These are phyloP conservation scores for Sebastes diaconus DNA, from an alignment of 2,797 vertebrate genomes.

Conservation along the genomic window DNA sequence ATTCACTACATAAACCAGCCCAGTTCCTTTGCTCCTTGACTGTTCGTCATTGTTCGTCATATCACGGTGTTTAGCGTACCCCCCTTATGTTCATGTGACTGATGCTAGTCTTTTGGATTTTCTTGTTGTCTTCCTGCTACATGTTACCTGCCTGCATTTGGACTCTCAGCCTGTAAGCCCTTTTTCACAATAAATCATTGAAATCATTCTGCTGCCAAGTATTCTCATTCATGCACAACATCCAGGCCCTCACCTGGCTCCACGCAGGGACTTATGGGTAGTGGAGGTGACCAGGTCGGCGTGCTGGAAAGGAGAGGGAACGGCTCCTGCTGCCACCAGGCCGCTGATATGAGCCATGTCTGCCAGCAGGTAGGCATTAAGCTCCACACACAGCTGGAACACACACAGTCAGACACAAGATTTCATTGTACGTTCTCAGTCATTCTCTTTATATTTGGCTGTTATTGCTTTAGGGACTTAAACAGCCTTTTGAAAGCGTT, in stretches of 20 bases:
- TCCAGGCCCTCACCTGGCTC: constrained; percentile 59
- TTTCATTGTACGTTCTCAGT: not conserved
- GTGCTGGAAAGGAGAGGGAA: constrained; percentile 88
- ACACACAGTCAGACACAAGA: not conserved
- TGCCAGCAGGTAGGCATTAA: constrained; percentile 86
- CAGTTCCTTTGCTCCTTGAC: fast-evolving
- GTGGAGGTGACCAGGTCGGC: constrained; percentile 89
- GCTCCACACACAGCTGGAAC: constrained; percentile 85
- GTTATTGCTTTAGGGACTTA: no score
- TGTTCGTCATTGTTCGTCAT: not conserved
- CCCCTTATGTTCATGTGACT: no score
- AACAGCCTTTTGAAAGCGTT: no score
- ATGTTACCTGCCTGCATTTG: not conserved
- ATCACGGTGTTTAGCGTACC: fast-evolving
- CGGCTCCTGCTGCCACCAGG: constrained; percentile 86
- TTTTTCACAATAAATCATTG: not conserved
- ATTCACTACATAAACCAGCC: fast-evolving
- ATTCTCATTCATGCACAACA: not conserved
- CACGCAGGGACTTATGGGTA: constrained; percentile 90
- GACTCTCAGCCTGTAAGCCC: not conserved
- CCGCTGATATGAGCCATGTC: constrained; percentile 93
- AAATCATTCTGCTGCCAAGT: not conserved
- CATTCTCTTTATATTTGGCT: no score
- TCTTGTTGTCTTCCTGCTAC: not conserved
- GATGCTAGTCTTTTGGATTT: not conserved